phyloP scores from a whole-genome alignment of 2,888 invertebrate genomes.

The Oscheius sp. region DNA sequence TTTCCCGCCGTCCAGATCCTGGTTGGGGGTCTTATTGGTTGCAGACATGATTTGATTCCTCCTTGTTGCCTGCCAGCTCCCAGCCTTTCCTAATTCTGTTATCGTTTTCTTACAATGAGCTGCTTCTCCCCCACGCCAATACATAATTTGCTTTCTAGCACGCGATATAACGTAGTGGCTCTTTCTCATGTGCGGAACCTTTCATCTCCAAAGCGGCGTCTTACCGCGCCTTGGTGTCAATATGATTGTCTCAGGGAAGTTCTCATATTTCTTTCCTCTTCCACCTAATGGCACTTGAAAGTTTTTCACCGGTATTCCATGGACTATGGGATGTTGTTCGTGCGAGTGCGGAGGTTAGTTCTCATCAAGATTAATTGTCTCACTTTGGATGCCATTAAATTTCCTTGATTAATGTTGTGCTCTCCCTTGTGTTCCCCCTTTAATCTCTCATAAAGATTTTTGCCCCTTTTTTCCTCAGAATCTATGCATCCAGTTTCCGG shows the following conservation, averaged over 20 bases:
- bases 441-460: neutral
- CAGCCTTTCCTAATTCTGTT: neutral
- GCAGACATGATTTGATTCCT: too few species aligned
- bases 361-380: neutral
- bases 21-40: too few species aligned
- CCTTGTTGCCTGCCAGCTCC: too few species aligned
- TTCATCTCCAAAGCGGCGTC: conserved; percentile 8
- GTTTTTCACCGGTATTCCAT: conserved; percentile 12
- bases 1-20: too few species aligned
- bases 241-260: too few species aligned
- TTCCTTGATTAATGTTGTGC: conserved; percentile 19
- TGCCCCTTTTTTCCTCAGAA: neutral
- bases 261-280: neutral
- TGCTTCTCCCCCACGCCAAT: conserved; percentile 6
- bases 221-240: neutral
- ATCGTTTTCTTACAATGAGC: conserved; percentile 5
- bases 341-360: conserved; percentile 6
- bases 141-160: conserved; percentile 26
- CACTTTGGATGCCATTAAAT: neutral
- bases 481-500: conserved; percentile 12
- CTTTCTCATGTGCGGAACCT: neutral
- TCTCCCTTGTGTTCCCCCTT: neutral
- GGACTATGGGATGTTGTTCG: neutral
- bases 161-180: conserved; percentile 17
- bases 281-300: conserved; percentile 2